These are phyloP conservation scores for Diadema setosum DNA, from an alignment of 35 echinoderm and acorn worm species.

Conservation along the genomic window DNA sequence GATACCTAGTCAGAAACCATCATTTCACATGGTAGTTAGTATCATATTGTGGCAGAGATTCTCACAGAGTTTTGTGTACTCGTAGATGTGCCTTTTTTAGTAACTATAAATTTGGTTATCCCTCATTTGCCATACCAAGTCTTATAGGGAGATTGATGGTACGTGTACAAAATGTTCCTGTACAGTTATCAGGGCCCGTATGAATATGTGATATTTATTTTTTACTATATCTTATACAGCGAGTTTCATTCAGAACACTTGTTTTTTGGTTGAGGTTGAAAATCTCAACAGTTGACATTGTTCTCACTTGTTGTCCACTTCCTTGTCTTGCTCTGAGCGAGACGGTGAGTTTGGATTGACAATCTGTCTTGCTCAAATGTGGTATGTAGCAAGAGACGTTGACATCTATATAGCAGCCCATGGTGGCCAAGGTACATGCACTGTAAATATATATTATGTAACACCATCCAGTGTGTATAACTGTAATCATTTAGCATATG, in stretches of 20 bases:
- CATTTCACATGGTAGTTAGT: too few relatives aligned
- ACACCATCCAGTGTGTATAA: conserved; percentile 29
- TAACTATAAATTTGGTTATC: neutral
- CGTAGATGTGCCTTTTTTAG: conserved; percentile 31
- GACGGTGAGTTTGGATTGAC: neutral
- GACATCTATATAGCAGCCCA: conserved; percentile 1
- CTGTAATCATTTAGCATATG: conserved; percentile 32
- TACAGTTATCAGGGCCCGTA: neutral
- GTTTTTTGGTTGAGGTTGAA: too few relatives aligned
- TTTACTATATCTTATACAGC: conserved; percentile 3
- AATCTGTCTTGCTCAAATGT: neutral
- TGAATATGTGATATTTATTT: neutral
- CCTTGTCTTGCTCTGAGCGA: neutral
- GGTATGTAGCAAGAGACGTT: neutral
- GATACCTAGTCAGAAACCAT: too few relatives aligned
- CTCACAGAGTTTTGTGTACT: neutral
- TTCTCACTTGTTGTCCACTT: neutral
- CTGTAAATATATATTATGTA: conserved; percentile 34
- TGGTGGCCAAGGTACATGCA: conserved; percentile 4
- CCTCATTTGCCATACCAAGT: neutral
- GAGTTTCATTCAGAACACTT: too few relatives aligned
- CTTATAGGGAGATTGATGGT: neutral
- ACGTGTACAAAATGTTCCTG: neutral
- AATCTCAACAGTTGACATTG: too few relatives aligned
- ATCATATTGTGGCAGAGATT: too few relatives aligned